phyloP scores from a whole-genome alignment of 1,140 invertebrate species.

The Eulimnadia texana region DNA sequence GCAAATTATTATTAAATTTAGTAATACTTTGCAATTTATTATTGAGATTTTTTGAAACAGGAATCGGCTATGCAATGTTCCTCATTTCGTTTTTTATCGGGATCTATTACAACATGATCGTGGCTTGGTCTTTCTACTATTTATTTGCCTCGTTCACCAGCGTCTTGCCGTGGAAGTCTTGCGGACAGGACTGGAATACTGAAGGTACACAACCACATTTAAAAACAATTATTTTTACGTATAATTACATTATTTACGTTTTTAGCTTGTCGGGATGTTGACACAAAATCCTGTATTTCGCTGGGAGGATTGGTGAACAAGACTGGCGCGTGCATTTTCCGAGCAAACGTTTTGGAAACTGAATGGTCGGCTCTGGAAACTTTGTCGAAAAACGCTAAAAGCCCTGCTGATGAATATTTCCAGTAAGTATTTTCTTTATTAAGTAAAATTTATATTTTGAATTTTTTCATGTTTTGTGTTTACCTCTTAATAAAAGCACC shows the following conservation, averaged over 20 bases:
- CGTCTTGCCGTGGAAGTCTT: slow-evolving; percentile 60
- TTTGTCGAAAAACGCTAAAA: slow-evolving; percentile 53
- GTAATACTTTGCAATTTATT: not conserved
- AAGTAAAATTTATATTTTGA: not conserved
- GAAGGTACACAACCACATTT: slow-evolving; percentile 33
- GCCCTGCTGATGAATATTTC: slow-evolving; percentile 72
- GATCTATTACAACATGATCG: slow-evolving; percentile 71
- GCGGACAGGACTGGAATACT: slow-evolving; percentile 57
- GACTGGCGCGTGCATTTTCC: slow-evolving; percentile 25
- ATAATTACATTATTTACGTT: slow-evolving; percentile 43
- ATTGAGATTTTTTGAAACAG: slow-evolving; percentile 35
- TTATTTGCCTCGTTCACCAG: slow-evolving; percentile 55
- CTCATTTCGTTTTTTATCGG: slow-evolving; percentile 67
- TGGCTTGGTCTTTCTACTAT: slow-evolving; percentile 71
- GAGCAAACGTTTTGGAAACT: slow-evolving; percentile 38
- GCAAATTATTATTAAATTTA: slow-evolving; percentile 13
- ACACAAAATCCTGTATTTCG: slow-evolving; percentile 29
- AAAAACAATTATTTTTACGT: slow-evolving; percentile 11
- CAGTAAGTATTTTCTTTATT: slow-evolving; percentile 40
- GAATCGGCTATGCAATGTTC: slow-evolving; percentile 68
- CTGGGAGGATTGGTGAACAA: slow-evolving; percentile 25
- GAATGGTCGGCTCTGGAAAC: slow-evolving; percentile 32
- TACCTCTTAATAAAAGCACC: too few relatives aligned
- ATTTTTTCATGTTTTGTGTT: too few relatives aligned
- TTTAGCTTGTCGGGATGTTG: slow-evolving; percentile 26